Evolutionary conservation across 2,888 invertebrate species (phyloP).

Genomic region (Acleris literana): DNA sequence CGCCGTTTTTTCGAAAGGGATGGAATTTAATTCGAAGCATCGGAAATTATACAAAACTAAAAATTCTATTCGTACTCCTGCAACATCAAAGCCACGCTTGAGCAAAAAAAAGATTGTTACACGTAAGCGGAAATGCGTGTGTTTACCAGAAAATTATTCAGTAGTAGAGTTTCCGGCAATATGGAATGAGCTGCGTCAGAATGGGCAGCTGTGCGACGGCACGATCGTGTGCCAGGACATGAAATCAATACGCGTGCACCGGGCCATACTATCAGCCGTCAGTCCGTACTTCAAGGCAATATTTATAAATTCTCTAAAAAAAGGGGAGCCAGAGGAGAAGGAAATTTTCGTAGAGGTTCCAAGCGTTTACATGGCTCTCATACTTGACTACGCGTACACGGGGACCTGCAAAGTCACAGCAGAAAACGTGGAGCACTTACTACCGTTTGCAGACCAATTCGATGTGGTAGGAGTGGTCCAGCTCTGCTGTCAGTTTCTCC

Average conservation of each 20-base stretch:
- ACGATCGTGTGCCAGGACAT: slow-evolving; percentile 85
- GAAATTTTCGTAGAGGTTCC: slow-evolving; percentile 85
- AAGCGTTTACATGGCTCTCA: slow-evolving; percentile 83
- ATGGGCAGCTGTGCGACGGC: slow-evolving; percentile 88
- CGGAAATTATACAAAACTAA: slow-evolving; percentile 82
- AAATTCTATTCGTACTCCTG: slow-evolving; percentile 78
- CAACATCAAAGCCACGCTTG: slow-evolving; percentile 72
- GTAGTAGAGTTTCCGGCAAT: slow-evolving; percentile 86
- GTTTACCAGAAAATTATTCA: slow-evolving; percentile 84
- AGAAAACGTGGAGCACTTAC: slow-evolving; percentile 87
- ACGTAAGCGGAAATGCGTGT: slow-evolving; percentile 84
- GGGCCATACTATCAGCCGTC: slow-evolving; percentile 87
- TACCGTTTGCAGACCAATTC: slow-evolving; percentile 89
- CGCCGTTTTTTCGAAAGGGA: slow-evolving; percentile 82
- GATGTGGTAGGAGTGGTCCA: slow-evolving; percentile 89
- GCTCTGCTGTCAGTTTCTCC: slow-evolving; percentile 86
- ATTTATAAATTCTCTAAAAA: slow-evolving; percentile 87
- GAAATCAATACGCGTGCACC: slow-evolving; percentile 85
- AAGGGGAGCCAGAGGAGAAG: slow-evolving; percentile 83
- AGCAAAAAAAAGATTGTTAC: slow-evolving; percentile 73
- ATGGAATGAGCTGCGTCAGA: slow-evolving; percentile 87
- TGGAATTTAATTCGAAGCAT: slow-evolving; percentile 83
- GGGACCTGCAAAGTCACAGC: slow-evolving; percentile 85
- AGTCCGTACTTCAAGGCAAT: slow-evolving; percentile 90
- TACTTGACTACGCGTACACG: slow-evolving; percentile 90